Evolutionary conservation across 2,888 invertebrate genomes (phyloP).

Genomic region (Anticlea derivata): DNA sequence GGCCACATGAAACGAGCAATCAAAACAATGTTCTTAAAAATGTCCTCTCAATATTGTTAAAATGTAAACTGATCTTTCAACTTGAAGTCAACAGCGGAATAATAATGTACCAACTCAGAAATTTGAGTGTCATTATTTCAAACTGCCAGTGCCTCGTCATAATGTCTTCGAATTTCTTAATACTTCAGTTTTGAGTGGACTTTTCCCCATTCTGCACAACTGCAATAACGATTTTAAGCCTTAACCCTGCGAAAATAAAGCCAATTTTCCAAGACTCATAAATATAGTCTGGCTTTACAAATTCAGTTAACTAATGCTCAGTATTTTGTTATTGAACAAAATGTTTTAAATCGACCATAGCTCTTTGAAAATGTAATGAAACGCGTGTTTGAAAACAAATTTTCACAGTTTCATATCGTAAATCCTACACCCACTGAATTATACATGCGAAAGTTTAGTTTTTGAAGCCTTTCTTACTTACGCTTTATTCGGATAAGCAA

Average conservation of each 20-base stretch:
- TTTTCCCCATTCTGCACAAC: constrained; percentile 6
- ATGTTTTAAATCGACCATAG: constrained; percentile 11
- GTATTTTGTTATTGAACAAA: constrained; percentile 14
- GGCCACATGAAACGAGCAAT: too few relatives aligned
- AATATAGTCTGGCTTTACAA: constrained; percentile 2
- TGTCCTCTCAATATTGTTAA: too few relatives aligned
- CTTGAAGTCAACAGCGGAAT: constrained; percentile 12
- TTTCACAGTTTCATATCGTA: not conserved
- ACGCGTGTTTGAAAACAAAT: too few relatives aligned
- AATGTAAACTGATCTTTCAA: constrained; percentile 14
- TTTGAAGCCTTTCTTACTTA: too few relatives aligned
- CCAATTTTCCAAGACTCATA: too few relatives aligned
- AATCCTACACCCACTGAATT: not conserved
- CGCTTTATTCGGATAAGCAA: too few relatives aligned
- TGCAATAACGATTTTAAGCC: constrained; percentile 4
- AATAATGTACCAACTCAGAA: constrained; percentile 23
- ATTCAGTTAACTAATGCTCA: constrained; percentile 10
- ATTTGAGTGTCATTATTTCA: constrained; percentile 34
- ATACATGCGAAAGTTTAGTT: not conserved
- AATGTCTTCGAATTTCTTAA: constrained; percentile 36
- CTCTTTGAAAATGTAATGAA: constrained; percentile 6
- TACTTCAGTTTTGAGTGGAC: constrained; percentile 14
- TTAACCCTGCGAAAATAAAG: constrained; percentile 2
- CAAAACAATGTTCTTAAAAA: too few relatives aligned
- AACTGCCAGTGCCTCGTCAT: constrained; percentile 31